Evolutionary conservation across 2,888 invertebrate genomes (phyloP).

Genomic region (Microplitis manilae): DNA sequence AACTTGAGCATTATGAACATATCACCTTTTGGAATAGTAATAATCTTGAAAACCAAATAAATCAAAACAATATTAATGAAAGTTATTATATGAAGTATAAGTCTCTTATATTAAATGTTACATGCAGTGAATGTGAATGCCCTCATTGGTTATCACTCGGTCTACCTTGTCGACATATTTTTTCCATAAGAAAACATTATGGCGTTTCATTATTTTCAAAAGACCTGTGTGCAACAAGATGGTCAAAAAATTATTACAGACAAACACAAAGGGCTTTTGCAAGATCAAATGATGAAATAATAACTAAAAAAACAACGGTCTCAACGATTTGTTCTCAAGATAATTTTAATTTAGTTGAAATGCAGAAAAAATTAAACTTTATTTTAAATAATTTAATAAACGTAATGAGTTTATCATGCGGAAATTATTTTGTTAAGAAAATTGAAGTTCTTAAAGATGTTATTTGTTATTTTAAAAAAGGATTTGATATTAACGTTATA

Average conservation of each 20-base stretch:
- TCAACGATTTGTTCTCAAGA: neutral
- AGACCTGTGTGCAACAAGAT: slow-evolving; percentile 34
- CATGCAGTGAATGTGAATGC: slow-evolving; percentile 32
- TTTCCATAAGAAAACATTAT: slow-evolving; percentile 36
- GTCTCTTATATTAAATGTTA: slow-evolving; percentile 13
- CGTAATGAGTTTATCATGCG: slow-evolving; percentile 10
- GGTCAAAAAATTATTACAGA: slow-evolving; percentile 42
- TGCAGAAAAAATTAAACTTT: slow-evolving; percentile 8
- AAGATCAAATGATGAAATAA: neutral
- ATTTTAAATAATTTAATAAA: slow-evolving; percentile 3
- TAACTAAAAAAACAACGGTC: neutral
- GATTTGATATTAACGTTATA: neutral
- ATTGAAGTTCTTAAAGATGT: neutral
- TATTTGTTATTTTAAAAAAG: neutral
- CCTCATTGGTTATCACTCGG: slow-evolving; percentile 18
- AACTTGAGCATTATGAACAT: slow-evolving; percentile 4
- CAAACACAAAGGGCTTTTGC: slow-evolving; percentile 34
- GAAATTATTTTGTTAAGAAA: slow-evolving; percentile 8
- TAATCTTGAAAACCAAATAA: neutral
- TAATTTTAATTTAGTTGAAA: neutral
- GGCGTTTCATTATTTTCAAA: slow-evolving; percentile 29
- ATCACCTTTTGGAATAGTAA: neutral
- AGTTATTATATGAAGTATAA: slow-evolving; percentile 1
- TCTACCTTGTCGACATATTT: slow-evolving; percentile 43
- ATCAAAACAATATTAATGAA: neutral